Percentiles rank a stretch among this genome's conserved stretches.
Conservation (phyloP, 2,113 vertebrate species). For the Petaurus breviceps region DNA sequence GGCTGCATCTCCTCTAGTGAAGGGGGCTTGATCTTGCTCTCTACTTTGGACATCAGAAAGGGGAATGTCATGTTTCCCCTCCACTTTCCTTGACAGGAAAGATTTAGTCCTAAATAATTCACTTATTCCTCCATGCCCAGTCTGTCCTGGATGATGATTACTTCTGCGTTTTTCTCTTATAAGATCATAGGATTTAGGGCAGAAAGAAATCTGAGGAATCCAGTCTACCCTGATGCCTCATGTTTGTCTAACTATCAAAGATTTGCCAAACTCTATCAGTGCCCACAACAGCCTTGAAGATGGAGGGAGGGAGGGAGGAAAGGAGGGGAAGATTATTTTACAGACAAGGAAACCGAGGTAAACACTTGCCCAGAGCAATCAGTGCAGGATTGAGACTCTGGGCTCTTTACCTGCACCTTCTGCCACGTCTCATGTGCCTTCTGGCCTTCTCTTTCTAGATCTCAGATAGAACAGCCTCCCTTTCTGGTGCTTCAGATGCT, state of each 20-base stretch:
- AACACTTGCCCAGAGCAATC: background rate
- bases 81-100: background rate
- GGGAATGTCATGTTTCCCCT: background rate
- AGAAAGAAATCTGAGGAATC: background rate
- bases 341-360: background rate
- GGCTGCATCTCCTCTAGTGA: background rate
- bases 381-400: background rate
- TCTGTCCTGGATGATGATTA: background rate
- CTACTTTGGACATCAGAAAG: background rate
- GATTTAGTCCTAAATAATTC: background rate
- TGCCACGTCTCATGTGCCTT: background rate
- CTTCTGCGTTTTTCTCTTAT: background rate
- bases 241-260: background rate
- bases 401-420: background rate
- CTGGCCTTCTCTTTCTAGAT: background rate
- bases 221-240: background rate
- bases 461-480: background rate
- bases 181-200: background rate
- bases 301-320: no score
- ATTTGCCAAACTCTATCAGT: background rate
- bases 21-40: background rate
- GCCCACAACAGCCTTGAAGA: background rate
- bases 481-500: conserved; percentile 28
- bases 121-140: conserved; percentile 41
- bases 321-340: background rate